These are phyloP conservation scores for Lucinisca nassula DNA, from an alignment of 2,888 invertebrate species.

Conservation along the genomic window DNA sequence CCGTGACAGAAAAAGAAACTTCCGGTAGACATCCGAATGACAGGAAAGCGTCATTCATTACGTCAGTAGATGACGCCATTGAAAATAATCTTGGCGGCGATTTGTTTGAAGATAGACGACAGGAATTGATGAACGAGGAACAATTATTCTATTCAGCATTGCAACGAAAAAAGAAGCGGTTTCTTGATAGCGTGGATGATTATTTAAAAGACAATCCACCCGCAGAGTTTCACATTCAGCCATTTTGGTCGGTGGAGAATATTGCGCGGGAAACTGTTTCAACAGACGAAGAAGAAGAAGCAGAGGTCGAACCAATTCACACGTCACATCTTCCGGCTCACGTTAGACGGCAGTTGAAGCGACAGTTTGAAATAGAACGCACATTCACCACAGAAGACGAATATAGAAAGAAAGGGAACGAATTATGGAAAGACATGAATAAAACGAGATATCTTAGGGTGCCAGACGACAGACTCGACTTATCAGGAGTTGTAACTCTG, in stretches of 20 bases:
- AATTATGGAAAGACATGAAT: conserved; percentile 83
- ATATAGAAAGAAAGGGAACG: conserved; percentile 72
- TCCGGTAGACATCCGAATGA: conserved; percentile 7
- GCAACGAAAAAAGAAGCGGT: conserved; percentile 74
- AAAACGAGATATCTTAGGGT: conserved; percentile 84
- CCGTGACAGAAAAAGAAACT: conserved; percentile 72
- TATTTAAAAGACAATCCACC: conserved; percentile 74
- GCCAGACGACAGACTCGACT: conserved; percentile 80
- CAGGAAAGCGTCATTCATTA: conserved; percentile 30
- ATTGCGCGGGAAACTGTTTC: conserved; percentile 37
- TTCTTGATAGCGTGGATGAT: conserved; percentile 74
- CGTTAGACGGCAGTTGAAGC: conserved; percentile 49
- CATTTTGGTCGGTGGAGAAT: conserved; percentile 17
- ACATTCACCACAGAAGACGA: conserved; percentile 77
- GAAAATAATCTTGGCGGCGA: conserved; percentile 80
- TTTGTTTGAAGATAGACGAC: conserved; percentile 79
- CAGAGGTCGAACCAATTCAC: conserved; percentile 28
- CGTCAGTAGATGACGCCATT: conserved; percentile 69
- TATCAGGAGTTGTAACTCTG: conserved; percentile 84
- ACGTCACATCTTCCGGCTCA: conserved; percentile 2
- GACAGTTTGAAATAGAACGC: conserved; percentile 61
- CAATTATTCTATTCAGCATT: conserved; percentile 69
- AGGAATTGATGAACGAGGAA: conserved; percentile 81
- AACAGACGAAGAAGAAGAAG: conserved; percentile 58
- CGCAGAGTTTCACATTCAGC: conserved; percentile 43